Base-by-base conservation (phyloP, 2,113 vertebrate species). In the Petaurus breviceps region DNA sequence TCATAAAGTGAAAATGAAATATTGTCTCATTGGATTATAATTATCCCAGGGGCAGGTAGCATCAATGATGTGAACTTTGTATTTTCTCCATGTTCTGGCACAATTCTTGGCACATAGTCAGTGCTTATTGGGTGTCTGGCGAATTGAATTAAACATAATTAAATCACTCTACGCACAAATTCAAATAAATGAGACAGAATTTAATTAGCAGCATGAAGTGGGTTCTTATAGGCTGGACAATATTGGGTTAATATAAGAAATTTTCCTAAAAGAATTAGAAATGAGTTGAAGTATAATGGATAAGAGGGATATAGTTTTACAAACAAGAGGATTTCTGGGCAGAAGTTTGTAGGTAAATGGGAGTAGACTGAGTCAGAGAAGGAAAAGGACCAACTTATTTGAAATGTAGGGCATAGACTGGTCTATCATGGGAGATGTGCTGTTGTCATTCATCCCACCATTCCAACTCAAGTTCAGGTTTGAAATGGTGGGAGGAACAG, bases 381-480 rank as follows among this genome's bases (percentile, higher is more conserved):
- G 68, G n/a, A 43, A 43, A 84, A 43, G 68, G n/a, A 84, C n/a
- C 37, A n/a, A n/a, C 37, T 37, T 46, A 7, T 5, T 9, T 61
- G 52, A n/a, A 43, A 23, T 19, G 10, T 1, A 91, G 89, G 12
- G 3, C 43, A 46, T 94, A 90, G 90, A 3, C 11, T 28, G 37
- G 22, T 46, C 19, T 4, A 3, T 92, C 54, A 26, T 0, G 0
- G 3, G 26, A 54, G 43, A 31, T 24, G n/a, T 11, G 11, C 49
- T 43, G 11, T 91, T 12, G n/a, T 92, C 51, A 90, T 37, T 47
- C 89, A 51, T n/a, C 7, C 25, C 25, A 24, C 5, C 8, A 89
- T 5, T 1, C 23, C 0, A 1, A n/a, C 19, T 10, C 0, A 31
- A 93, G 26, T 5, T 26, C 0, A 22, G 51, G 0, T 11, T 91